These are phyloP conservation scores for Portunus trituberculatus DNA, from an alignment of 1,140 invertebrate genomes.

Conservation along the genomic window DNA sequence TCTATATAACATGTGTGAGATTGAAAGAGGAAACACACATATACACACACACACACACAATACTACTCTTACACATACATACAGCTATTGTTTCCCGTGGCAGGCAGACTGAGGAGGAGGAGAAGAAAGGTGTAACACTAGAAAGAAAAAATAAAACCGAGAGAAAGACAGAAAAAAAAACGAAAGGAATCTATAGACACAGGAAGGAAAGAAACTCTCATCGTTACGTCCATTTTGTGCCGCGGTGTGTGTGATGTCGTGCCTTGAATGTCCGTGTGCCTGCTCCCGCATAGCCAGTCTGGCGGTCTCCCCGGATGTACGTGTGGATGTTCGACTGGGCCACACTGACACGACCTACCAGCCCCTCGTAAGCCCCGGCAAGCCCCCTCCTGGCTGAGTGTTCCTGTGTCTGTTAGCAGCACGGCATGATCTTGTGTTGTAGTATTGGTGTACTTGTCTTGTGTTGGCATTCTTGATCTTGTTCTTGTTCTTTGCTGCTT, in stretches of 20 bases:
- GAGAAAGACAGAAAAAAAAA: no score
- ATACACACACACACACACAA: neutral
- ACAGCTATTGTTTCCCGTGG: constrained; percentile 45
- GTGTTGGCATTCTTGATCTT: neutral
- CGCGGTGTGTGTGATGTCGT: constrained; percentile 65
- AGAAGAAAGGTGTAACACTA: constrained; percentile 31
- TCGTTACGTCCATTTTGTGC: neutral
- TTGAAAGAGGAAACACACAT: neutral
- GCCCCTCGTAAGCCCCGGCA: constrained; percentile 61
- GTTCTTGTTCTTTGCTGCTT: constrained; percentile 24
- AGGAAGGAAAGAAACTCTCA: no score
- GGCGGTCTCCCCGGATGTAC: constrained; percentile 65
- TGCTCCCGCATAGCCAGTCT: constrained; percentile 70
- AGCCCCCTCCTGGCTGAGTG: no score
- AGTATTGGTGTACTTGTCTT: neutral
- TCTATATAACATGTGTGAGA: no score
- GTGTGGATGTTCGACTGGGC: constrained; percentile 67
- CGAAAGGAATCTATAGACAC: no score
- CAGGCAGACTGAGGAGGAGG: constrained; percentile 46
- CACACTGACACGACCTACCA: constrained; percentile 63
- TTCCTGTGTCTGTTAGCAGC: no score
- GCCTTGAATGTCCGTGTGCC: constrained; percentile 69
- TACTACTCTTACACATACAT: neutral
- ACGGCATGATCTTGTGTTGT: neutral
- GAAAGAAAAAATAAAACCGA: neutral